Percentiles rank a stretch among this genome's conserved stretches.
Evolutionary conservation across 2,888 invertebrate genomes (phyloP).

Genomic region (Meloe dianella): DNA sequence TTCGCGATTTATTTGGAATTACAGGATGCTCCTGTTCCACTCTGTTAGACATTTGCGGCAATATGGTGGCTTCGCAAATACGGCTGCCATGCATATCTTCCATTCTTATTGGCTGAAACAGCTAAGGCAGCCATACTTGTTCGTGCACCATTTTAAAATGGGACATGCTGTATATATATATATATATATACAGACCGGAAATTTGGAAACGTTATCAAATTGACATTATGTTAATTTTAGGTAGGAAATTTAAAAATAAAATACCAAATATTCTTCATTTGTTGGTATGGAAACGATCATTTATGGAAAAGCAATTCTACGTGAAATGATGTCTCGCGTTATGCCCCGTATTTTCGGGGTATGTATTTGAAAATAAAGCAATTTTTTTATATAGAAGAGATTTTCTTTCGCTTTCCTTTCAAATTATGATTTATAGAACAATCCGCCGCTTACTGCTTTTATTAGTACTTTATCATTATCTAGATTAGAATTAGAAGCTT

Average conservation of each 20-base stretch:
- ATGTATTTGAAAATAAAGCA: constrained; percentile 44
- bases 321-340: constrained; percentile 52
- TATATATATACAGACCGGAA: too few species aligned
- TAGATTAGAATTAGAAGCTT: neutral
- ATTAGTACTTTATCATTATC: neutral
- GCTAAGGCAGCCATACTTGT: too few species aligned
- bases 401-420: neutral
- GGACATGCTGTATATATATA: too few species aligned
- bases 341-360: constrained; percentile 53
- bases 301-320: constrained; percentile 52
- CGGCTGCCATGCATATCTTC: too few species aligned
- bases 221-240: constrained; percentile 30
- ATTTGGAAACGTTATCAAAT: too few species aligned
- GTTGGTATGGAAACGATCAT: constrained; percentile 51
- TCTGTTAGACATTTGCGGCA: too few species aligned
- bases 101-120: too few species aligned
- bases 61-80: too few species aligned
- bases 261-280: constrained; percentile 38
- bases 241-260: constrained; percentile 18
- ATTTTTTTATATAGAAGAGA: too few species aligned
- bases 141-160: too few species aligned
- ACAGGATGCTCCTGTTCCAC: too few species aligned
- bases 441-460: neutral
- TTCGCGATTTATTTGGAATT: neutral
- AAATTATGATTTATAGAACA: neutral